A percentile compares a stretch with the other conserved stretches of the same genome.
Evolutionary conservation across 2,888 invertebrate species (phyloP).

Genomic region (Macrophya annulata): DNA sequence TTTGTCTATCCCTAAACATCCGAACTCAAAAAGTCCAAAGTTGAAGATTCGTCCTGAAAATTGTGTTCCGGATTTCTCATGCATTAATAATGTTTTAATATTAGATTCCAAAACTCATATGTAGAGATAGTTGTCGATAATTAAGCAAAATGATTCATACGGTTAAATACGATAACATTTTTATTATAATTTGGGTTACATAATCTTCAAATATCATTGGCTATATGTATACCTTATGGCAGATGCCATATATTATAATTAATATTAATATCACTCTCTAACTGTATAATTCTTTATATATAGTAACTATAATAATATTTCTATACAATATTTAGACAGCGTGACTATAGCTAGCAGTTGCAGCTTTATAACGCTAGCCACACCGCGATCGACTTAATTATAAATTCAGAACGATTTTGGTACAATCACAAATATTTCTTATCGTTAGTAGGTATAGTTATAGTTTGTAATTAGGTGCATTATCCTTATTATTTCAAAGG

Average conservation of each 20-base stretch:
- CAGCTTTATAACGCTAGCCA: background rate
- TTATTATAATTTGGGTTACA: constrained; percentile 74
- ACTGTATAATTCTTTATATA: constrained; percentile 28
- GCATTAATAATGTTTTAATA: background rate
- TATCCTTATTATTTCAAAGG: background rate
- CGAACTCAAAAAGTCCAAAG: background rate
- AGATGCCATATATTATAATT: constrained; percentile 40
- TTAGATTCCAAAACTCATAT: too few relatives aligned
- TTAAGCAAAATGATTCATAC: background rate
- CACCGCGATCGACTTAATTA: background rate
- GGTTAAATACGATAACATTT: constrained; percentile 68
- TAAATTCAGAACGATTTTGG: constrained; percentile 23
- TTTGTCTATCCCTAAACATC: background rate
- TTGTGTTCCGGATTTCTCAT: background rate
- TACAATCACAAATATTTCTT: constrained; percentile 34
- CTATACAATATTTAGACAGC: constrained; percentile 46
- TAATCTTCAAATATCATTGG: constrained; percentile 56
- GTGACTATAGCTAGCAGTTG: background rate
- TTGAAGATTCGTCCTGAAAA: background rate
- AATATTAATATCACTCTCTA: constrained; percentile 54
- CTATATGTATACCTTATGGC: constrained; percentile 40
- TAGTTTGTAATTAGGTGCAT: background rate
- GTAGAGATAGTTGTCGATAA: background rate
- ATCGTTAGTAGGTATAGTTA: constrained; percentile 17
- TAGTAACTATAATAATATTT: constrained; percentile 26